Evolutionary conservation across 2,888 invertebrate species (phyloP).

Genomic region (Amaurobius ferox): DNA sequence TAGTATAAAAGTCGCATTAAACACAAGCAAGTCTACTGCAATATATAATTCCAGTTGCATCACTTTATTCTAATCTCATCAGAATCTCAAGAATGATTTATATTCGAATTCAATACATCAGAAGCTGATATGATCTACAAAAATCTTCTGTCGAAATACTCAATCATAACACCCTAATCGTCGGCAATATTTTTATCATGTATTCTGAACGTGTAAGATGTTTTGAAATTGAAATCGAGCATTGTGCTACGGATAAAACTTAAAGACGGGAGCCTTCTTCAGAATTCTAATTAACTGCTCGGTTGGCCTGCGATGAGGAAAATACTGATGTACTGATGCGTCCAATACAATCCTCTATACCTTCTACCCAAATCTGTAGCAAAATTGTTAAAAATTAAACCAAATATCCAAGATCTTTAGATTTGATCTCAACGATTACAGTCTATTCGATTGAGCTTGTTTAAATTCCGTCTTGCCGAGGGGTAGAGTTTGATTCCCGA

Average conservation of each 20-base stretch:
- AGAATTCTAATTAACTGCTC: neutral
- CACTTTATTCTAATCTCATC: too few relatives aligned
- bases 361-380: neutral
- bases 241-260: neutral
- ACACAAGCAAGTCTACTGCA: too few relatives aligned
- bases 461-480: neutral
- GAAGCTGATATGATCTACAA: neutral
- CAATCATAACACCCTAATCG: neutral
- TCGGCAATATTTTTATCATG: neutral
- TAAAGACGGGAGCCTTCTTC: neutral
- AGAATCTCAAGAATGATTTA: neutral
- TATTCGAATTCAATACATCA: neutral
- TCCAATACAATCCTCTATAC: neutral
- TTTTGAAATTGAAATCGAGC: neutral
- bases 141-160: neutral
- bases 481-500: neutral
- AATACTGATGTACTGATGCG: neutral
- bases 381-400: neutral
- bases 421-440: too few relatives aligned
- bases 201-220: neutral
- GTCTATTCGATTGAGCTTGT: neutral
- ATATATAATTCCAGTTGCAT: too few relatives aligned
- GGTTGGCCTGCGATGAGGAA: slow-evolving; percentile 3
- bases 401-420: neutral
- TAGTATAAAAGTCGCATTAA: too few relatives aligned